These are phyloP conservation scores for Cyanistes caeruleus DNA, from an alignment of 2,113 vertebrate species.

Conservation along the genomic window DNA sequence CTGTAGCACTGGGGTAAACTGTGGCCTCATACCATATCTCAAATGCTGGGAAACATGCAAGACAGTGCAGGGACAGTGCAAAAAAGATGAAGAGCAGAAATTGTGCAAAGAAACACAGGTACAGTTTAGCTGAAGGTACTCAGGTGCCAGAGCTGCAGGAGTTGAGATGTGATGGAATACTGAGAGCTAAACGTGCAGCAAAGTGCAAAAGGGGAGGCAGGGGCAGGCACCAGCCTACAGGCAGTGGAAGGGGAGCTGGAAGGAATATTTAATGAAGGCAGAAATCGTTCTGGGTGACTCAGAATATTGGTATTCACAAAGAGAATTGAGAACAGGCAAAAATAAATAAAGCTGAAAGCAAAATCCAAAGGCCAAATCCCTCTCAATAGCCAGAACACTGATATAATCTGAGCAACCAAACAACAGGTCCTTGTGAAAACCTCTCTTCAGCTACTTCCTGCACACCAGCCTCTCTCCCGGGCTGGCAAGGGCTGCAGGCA, in stretches of 20 bases:
- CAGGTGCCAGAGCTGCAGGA: not conserved
- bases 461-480: not conserved
- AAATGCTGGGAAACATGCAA: not conserved
- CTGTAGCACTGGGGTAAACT: not conserved
- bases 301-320: slow-evolving; percentile 58
- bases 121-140: not conserved
- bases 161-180: not conserved
- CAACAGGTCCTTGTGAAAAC: slow-evolving; percentile 59
- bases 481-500: not conserved
- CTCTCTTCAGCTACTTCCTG: not conserved
- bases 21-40: not conserved
- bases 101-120: not conserved
- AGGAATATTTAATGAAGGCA: slow-evolving; percentile 56
- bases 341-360: slow-evolving; percentile 64
- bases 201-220: slow-evolving; percentile 53
- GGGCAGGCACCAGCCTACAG: slow-evolving; percentile 50
- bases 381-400: slow-evolving; percentile 45
- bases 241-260: slow-evolving; percentile 27
- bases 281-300: slow-evolving; percentile 39
- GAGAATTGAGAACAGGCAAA: slow-evolving; percentile 56
- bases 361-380: slow-evolving; percentile 49
- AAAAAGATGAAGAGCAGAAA: not conserved
- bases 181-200: not conserved
- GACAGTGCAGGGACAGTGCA: not conserved
- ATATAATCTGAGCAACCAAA: slow-evolving; percentile 50